These are phyloP conservation scores for Syngnathoides biaculeatus DNA, from an alignment of 2,113 vertebrate species.

Conservation along the genomic window DNA sequence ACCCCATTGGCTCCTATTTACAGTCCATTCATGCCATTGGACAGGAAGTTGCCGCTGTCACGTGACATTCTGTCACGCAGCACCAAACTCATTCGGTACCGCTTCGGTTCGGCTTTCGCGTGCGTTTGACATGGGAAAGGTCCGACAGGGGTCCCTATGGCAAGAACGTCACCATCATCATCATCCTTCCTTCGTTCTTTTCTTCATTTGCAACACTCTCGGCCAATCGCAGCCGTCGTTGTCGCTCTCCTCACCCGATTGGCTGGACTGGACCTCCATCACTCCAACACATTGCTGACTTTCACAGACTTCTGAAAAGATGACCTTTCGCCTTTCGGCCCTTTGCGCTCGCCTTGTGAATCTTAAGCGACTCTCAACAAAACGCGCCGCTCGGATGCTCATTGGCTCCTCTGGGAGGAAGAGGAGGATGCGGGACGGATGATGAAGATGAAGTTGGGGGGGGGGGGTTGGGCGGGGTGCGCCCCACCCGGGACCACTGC, in stretches of 20 bases:
- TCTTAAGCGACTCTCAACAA: not conserved
- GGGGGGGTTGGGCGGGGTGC: too few species aligned
- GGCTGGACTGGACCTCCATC: not conserved
- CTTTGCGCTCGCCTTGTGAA: not conserved
- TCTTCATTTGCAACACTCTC: not conserved
- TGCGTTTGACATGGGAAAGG: not conserved
- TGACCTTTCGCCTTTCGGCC: not conserved
- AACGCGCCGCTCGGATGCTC: not conserved
- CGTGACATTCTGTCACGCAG: conserved; percentile 5
- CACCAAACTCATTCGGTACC: not conserved
- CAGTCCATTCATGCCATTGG: conserved; percentile 65
- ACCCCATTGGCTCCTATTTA: conserved; percentile 62
- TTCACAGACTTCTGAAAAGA: not conserved
- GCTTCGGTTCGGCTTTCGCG: not conserved
- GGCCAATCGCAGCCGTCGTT: not conserved
- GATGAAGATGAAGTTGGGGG: not conserved
- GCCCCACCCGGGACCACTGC: not conserved
- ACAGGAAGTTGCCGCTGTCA: not conserved
- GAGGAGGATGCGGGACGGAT: not conserved
- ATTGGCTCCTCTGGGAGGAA: not conserved
- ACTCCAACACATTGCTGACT: not conserved
- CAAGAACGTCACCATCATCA: not conserved
- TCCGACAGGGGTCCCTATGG: not conserved
- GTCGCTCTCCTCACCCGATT: not conserved
- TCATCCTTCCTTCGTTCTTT: not conserved